Base-by-base conservation (phyloP, 2,113 vertebrate species). In the Alosa alosa region DNA sequence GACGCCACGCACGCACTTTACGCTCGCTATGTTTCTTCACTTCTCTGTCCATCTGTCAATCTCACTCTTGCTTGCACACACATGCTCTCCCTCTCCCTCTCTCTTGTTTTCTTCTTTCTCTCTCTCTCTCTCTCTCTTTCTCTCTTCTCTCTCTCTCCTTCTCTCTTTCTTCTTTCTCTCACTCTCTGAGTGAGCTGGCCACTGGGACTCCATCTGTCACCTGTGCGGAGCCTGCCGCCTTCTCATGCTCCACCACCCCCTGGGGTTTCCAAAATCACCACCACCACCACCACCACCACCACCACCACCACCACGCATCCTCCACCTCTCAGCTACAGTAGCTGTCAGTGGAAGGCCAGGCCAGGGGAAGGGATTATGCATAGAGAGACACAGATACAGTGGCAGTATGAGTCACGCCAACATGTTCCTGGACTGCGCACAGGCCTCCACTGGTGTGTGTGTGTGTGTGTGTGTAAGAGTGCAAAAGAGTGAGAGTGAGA, bases 1-100 rank as follows among this genome's bases (percentile, higher is more conserved):
- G n/a, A n/a, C n/a, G n/a, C n/a, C n/a, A 10, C 18, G 1, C 20
- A 25, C 60, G 0, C 22, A 68, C 64, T n/a, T n/a, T n/a, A n/a
- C n/a, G n/a, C n/a, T 0, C 18, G 1, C 25, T 17, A 78, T 78
- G 13, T 78, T 78, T 78, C 31, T 88, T 85, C 82, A 88, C 89
- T 82, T 86, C 85, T 89, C 64, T 25, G 88, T 85, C 78, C 84
- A 84, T 87, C 20, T 78, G 47, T 45, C 83, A 75, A 78, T 78
- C 72, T 78, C 64, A 68, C 64, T 68, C 72, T 41, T 78, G 72
- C 72, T 15, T 78, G 72, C 78, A 49, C 31, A 49, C 18, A 47
- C 49, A 50, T n/a, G 9, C 47, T 44, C 82, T 25, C 39, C 22
- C 41, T 86, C 82, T 55, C 39, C 36, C 57, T 52, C 13, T 78